Base-by-base conservation (phyloP, 2,888 invertebrate genomes). In the Deilephila porcellus region DNA sequence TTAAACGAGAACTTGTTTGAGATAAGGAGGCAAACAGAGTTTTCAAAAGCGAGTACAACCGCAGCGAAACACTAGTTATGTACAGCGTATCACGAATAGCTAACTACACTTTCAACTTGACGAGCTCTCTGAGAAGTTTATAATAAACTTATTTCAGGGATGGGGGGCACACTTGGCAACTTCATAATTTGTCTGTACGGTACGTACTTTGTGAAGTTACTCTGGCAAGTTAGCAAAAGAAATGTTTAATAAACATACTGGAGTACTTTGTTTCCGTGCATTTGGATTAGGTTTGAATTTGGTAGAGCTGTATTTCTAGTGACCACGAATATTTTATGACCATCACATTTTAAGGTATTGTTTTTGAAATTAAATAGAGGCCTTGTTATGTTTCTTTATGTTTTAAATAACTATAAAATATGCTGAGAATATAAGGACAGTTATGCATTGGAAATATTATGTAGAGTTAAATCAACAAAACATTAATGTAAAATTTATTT, bases 61-160 rank as follows among this genome's bases (percentile, higher is more conserved):
- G 52, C 25, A 17, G 14, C 20, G 4, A 20, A 45, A 45, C 64
- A 64, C 37, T 64, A 64, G 63, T 63, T 63, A 45, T 20, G 64
- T 60, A 60, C 32, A 37, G 60, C 20, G 45, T 45, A 37, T 45
- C 62, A 34, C 45, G 64, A 64, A 67, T 67, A 67, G 20, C 52
- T 67, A 67, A 52, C 67, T 67, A 67, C 67, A 25, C 67, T 67
- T 67, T 25, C 67, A 52, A 67, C 64, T 64, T 45, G 14, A 56
- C 56, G 19, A 56, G n/a, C 20, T 25, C 20, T 6, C 45, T 14
- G 45, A n/a, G 25, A 45, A 67, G 67, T 67, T 67, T 52, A 67
- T 67, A 67, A 67, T 67, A 52, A 52, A 67, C 67, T 67, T 25
- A 25, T 52, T 67, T 67, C 25, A 37, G 14, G 67, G 67, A 52